Base-by-base conservation (phyloP, 2,113 vertebrate species). In the Melanotaenia duboulayi region DNA sequence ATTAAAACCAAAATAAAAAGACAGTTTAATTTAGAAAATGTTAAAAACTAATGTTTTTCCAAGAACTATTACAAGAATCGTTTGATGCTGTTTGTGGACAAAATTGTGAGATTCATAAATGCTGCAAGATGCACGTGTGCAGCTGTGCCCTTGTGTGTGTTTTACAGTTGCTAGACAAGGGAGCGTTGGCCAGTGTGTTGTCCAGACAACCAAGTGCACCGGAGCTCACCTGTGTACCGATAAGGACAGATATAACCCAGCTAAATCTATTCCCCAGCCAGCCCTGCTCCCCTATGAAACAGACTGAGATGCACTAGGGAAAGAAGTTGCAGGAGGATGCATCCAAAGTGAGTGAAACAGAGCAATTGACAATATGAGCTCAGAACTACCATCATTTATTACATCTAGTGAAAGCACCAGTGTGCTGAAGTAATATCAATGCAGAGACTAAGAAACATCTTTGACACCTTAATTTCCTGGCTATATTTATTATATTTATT, bases 191-290 rank as follows among this genome's bases (percentile, higher is more conserved):
- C 8, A 76, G 50, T 60, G 60, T 65, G 92, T 90, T 72, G 83
- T 80, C 83, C 49, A 12, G 87, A 5, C 75, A 1, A 90, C 84
- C 52, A 13, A 44, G 51, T 56, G n/a, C 59, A 76, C 46, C 64
- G 69, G 85, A 91, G 92, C 90, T 83, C 87, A 93, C 93, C 91
- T 94, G 92, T 94, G 93, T 94, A 94, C 92, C 91, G 79, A 94
- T 94, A 89, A 91, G 88, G 77, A 61, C 76, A 56, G 54, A 66
- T 74, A 61, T 74, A 81, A 76, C 83, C 78, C 62, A 76, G 86
- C 80, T 65, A 61, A 35, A 66, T 71, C 51, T 51, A 70, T 48
- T 86, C 77, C 87, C 87, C 73, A 83, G 73, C 24, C 9, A 19
- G 28, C 62, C 57, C 50, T 39, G 20, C 49, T 88, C 87, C 88